Percentiles rank a stretch among this genome's conserved stretches.
phyloP scores from a whole-genome alignment of 1,140 invertebrate species.

The Amyelois transitella region DNA sequence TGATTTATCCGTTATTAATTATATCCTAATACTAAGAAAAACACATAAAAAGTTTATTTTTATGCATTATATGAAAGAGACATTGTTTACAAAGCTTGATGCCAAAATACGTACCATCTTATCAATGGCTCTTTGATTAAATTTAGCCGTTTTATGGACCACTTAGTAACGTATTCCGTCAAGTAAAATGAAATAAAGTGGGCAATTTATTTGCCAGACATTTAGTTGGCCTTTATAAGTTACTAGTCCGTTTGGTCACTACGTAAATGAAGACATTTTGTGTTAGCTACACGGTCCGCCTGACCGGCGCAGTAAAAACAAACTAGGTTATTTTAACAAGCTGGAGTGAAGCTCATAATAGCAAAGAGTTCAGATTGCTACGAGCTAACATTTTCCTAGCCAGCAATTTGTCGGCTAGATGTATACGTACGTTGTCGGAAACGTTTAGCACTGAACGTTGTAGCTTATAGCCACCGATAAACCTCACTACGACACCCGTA shows the following conservation, averaged over 20 bases:
- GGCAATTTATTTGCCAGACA: background rate
- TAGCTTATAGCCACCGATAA: background rate
- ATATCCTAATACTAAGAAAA: no score
- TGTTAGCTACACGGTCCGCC: background rate
- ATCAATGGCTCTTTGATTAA: background rate
- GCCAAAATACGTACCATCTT: background rate
- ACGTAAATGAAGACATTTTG: background rate
- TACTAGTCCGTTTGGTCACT: background rate
- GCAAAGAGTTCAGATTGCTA: background rate
- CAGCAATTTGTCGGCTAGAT: background rate
- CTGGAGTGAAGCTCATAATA: background rate
- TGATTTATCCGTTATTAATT: background rate
- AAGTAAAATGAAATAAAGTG: slow-evolving; percentile 2
- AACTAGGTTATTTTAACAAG: background rate
- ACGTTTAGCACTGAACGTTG: background rate
- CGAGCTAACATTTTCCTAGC: background rate
- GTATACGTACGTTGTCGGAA: background rate
- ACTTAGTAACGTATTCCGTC: background rate
- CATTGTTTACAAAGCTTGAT: slow-evolving; percentile 3
- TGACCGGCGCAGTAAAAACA: background rate
- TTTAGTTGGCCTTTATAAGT: background rate
- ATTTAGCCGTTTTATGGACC: slow-evolving; percentile 1
- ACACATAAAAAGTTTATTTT: no score
- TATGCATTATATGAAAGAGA: no score
- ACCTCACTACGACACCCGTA: slow-evolving; percentile 13